Conservation (phyloP, 2,888 invertebrate species). For the Nomada lathburiana region DNA sequence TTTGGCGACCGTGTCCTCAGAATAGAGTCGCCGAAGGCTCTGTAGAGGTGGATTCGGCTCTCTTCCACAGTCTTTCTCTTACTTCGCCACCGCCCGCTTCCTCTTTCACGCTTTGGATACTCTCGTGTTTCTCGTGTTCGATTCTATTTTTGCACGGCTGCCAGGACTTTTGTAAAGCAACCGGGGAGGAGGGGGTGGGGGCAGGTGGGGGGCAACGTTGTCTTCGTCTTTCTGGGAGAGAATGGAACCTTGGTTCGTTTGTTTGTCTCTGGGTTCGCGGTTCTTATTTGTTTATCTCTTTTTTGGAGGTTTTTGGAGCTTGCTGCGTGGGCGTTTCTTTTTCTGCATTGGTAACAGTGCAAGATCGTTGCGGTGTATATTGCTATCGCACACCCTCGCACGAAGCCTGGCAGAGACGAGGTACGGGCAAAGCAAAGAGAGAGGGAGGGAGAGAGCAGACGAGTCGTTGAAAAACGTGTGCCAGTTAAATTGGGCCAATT, state of each 20-base stretch:
- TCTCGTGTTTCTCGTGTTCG: constrained; percentile 10
- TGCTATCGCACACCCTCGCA: constrained; percentile 47
- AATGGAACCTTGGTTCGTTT: not conserved
- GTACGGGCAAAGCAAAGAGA: not conserved
- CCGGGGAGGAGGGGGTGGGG: no score
- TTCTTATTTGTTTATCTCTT: not conserved
- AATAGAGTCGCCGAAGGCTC: constrained; percentile 74
- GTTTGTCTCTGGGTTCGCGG: not conserved
- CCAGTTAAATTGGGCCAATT: constrained; percentile 64
- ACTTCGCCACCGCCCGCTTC: constrained; percentile 14
- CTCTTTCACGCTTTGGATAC: constrained; percentile 6
- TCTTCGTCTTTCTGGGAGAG: not conserved
- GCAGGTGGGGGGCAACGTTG: not conserved
- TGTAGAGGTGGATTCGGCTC: constrained; percentile 54
- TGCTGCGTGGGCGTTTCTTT: not conserved
- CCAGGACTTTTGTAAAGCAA: constrained; percentile 7
- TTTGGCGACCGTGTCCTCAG: constrained; percentile 82
- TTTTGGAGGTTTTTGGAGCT: not conserved
- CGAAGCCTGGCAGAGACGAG: constrained; percentile 32
- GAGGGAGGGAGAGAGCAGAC: constrained; percentile 13
- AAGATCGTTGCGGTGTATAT: no score
- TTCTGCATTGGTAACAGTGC: not conserved
- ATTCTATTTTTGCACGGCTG: constrained; percentile 40
- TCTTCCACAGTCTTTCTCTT: constrained; percentile 43
- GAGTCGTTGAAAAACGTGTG: constrained; percentile 55